Evolutionary conservation across 2,888 invertebrate genomes (phyloP), one percentile per base, ranked within the genome.

Genomic region (Himalopsyche tibetana): DNA sequence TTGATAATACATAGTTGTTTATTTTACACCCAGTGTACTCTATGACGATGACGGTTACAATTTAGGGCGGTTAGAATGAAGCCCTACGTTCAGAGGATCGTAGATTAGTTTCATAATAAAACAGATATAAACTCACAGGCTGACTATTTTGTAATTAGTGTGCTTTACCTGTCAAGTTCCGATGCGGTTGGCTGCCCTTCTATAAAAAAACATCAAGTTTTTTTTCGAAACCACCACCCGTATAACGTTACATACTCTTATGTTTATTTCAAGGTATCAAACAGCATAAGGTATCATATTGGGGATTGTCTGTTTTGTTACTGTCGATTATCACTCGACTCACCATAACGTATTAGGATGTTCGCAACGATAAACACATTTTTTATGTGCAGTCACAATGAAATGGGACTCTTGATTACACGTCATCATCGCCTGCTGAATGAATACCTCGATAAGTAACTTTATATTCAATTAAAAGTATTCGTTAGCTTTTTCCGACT

Each of bases 221-320:
- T 63, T 63, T 63, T 63, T 28, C 63, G 28, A 63, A 63, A 63
- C 63, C 63, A 63, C 63, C 63, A 63, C 63, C 63, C 63, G 63
- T 63, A 63, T 63, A 63, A 63, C 63, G 63, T 63, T 19, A 63
- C 28, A 63, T 11, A 63, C 63, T 63, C 9, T 19, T 6, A 19
- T 28, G 8, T 6, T 6, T 6, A 15, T 63, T 63, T 63, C 63
- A 63, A 63, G 28, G 19, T 63, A 63, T n/a, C 2, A n/a, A 63
- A 63, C n/a, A 28, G 8, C 6, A 28, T 19, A 63, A 19, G 63
- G 63, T 19, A 63, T 9, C 2, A 19, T 19, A 28, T 19, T 63
- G 63, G 15, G 5, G 6, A 63, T 19, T 63, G 63, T 28, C 8
- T 28, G 63, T 19, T 63, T 63, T 63, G 63, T n/a, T 63, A 8